Conservation (phyloP, 2,888 invertebrate species). For the Mimas tiliae region DNA sequence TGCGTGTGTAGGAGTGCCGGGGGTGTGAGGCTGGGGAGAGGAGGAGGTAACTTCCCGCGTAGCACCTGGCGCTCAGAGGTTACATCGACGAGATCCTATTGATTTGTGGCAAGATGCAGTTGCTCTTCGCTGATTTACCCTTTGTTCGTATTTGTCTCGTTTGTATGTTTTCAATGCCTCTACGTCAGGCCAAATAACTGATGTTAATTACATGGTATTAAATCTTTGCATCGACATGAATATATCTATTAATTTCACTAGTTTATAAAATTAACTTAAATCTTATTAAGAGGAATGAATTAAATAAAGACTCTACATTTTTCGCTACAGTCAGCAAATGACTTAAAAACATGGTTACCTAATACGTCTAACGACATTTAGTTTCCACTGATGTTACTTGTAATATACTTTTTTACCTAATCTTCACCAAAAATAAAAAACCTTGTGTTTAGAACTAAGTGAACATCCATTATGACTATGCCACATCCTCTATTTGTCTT, state of each 20-base stretch:
- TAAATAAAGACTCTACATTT: neutral
- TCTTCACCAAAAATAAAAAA: constrained; percentile 27
- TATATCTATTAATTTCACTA: constrained; percentile 7
- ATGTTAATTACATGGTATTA: constrained; percentile 27
- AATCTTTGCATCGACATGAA: neutral
- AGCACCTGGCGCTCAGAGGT: constrained; percentile 82
- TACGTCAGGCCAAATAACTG: constrained; percentile 22
- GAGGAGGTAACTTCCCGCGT: constrained; percentile 73
- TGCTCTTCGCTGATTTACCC: constrained; percentile 64
- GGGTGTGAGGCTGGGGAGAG: constrained; percentile 43
- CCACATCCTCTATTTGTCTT: constrained; percentile 77
- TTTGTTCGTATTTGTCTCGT: constrained; percentile 47
- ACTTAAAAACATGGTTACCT: neutral
- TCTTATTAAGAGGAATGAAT: too few species aligned
- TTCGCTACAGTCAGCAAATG: neutral
- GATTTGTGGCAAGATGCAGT: constrained; percentile 76
- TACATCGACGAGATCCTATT: constrained; percentile 76
- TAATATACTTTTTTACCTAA: constrained; percentile 23
- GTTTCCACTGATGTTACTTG: neutral
- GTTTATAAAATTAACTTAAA: neutral
- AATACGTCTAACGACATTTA: neutral
- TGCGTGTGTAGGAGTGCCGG: constrained; percentile 28
- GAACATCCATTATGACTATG: constrained; percentile 64
- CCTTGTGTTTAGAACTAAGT: constrained; percentile 39
- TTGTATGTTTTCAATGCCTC: constrained; percentile 28